phyloP scores from a whole-genome alignment of 2,113 vertebrate species.

The Dicrurus megarhynchus region DNA sequence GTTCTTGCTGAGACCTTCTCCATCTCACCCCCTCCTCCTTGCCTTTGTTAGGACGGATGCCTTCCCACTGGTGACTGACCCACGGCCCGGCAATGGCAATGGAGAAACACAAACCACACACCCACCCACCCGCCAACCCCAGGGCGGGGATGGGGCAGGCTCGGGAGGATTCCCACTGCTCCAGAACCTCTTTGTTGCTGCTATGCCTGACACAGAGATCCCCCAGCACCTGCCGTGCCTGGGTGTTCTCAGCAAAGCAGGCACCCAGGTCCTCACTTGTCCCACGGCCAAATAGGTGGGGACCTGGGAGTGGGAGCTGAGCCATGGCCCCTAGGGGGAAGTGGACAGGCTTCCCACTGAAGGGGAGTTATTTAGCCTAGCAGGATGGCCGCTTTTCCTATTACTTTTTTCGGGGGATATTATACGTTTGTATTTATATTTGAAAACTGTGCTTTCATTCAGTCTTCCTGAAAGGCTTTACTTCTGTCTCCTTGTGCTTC shows the following conservation, averaged over 20 bases:
- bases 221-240: background rate
- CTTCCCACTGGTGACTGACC: background rate
- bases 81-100: background rate
- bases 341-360: background rate
- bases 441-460: conserved; percentile 30
- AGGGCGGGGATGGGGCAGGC: background rate
- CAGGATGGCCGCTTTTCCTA: background rate
- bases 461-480: background rate
- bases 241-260: background rate
- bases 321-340: background rate
- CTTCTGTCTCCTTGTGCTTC: background rate
- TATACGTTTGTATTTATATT: conserved; percentile 46
- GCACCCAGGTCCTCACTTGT: background rate
- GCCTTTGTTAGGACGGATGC: background rate
- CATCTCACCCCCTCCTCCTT: background rate
- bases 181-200: background rate
- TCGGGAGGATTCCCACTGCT: background rate
- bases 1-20: background rate
- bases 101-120: background rate
- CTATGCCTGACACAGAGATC: background rate
- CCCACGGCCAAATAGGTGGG: accelerated
- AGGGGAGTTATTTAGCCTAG: background rate
- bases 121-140: accelerated
- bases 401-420: background rate
- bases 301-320: background rate